Conservation (phyloP, 2,888 invertebrate genomes). For the Papilio gigon region DNA sequence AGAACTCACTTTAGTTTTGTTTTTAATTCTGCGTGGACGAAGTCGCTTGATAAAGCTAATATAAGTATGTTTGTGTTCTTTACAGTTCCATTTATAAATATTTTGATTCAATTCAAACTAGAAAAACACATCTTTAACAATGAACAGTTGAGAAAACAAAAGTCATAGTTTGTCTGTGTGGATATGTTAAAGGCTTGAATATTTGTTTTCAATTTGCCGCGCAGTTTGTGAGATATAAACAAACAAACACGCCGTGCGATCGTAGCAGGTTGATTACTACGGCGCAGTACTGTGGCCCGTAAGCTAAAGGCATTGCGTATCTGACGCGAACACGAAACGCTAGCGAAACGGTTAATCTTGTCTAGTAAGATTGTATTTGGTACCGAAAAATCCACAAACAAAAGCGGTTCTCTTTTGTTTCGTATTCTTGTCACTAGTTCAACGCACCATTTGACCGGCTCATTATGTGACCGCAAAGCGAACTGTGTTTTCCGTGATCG, state of each 20-base stretch:
- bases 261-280: conserved; percentile 27
- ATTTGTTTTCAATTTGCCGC: conserved; percentile 39
- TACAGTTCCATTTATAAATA: neutral
- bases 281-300: neutral
- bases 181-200: conserved; percentile 22
- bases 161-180: neutral
- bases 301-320: neutral
- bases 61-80: neutral
- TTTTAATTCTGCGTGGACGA: no score
- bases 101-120: conserved; percentile 7
- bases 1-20: no score
- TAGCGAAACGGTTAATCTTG: neutral
- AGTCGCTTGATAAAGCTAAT: no score
- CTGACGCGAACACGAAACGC: neutral
- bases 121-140: neutral
- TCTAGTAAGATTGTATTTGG: no score
- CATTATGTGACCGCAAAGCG: neutral
- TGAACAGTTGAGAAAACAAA: conserved; percentile 16
- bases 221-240: conserved; percentile 30
- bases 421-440: neutral
- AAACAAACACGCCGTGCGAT: conserved; percentile 26
- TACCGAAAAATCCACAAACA: no score
- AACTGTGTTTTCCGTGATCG: neutral
- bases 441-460: neutral
- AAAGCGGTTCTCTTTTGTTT: no score